Evolutionary conservation across 2,113 vertebrate species (phyloP).

Genomic region (Protobothrops flavoviridis): DNA sequence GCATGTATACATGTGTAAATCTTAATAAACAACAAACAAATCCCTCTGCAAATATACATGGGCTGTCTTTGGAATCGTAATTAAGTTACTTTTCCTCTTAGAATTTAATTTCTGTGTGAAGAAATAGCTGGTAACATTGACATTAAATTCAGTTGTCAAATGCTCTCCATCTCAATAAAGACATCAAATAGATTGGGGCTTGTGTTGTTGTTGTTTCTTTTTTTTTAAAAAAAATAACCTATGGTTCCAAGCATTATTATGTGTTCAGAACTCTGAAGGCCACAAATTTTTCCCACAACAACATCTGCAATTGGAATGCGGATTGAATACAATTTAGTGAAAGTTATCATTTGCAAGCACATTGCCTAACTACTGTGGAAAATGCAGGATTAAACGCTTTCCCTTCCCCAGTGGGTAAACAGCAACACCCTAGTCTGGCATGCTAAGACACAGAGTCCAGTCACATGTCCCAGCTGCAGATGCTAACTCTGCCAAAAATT

Average conservation of each 20-base stretch:
- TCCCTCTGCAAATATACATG: not conserved
- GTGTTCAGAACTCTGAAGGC: constrained; percentile 2
- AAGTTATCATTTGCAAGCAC: constrained; percentile 42
- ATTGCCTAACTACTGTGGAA: constrained; percentile 42
- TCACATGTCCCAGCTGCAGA: constrained; percentile 53
- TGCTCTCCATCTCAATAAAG: constrained; percentile 18
- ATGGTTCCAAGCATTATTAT: constrained; percentile 19
- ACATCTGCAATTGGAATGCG: constrained; percentile 35
- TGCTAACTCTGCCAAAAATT: constrained; percentile 57
- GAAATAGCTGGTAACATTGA: not conserved
- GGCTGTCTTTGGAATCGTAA: not conserved
- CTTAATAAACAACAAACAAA: not conserved
- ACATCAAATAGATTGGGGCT: constrained; percentile 28
- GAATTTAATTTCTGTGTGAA: not conserved
- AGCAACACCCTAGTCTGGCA: constrained; percentile 47
- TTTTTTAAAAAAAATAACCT: constrained; percentile 7
- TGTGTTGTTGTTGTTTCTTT: not conserved
- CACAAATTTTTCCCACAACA: constrained; percentile 19
- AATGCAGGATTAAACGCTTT: constrained; percentile 58
- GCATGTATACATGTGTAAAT: not conserved
- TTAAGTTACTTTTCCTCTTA: not conserved
- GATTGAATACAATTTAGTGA: constrained; percentile 46
- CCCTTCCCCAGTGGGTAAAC: constrained; percentile 45
- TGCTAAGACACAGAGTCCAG: constrained; percentile 34
- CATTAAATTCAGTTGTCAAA: constrained; percentile 29